Conservation (phyloP, 1,140 invertebrate species). For the Himalopsyche phryganea region DNA sequence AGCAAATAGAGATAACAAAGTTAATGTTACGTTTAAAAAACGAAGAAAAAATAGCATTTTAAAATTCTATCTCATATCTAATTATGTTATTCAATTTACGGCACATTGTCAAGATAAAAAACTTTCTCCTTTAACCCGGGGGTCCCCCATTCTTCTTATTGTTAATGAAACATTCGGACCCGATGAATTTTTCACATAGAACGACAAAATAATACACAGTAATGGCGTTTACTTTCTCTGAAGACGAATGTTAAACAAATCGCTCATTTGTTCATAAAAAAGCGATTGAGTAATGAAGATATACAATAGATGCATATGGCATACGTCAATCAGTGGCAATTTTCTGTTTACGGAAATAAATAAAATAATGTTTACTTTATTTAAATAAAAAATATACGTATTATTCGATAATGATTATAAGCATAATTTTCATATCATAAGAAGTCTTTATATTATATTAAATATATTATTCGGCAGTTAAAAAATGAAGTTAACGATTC, state of each 20-base stretch:
- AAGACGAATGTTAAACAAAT: not conserved
- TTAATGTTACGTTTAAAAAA: too few species aligned
- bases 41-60: not conserved
- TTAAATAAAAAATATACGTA: too few species aligned
- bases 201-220: not conserved
- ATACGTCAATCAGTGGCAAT: too few species aligned
- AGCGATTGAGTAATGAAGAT: not conserved
- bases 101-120: slow-evolving; percentile 2
- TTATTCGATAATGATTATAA: too few species aligned
- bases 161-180: slow-evolving; percentile 2
- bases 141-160: not conserved
- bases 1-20: too few species aligned
- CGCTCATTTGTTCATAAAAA: slow-evolving; percentile 1
- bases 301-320: too few species aligned
- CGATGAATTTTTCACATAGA: not conserved
- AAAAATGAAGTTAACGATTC: too few species aligned
- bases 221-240: slow-evolving; percentile 4
- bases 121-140: slow-evolving; percentile 5
- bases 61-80: slow-evolving; percentile 3
- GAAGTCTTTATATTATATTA: too few species aligned
- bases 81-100: slow-evolving; percentile 9
- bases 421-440: too few species aligned
- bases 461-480: too few species aligned
- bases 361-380: too few species aligned
- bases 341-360: too few species aligned